Evolutionary conservation across 1,140 invertebrate genomes (phyloP).

Genomic region (Hyles euphorbiae): DNA sequence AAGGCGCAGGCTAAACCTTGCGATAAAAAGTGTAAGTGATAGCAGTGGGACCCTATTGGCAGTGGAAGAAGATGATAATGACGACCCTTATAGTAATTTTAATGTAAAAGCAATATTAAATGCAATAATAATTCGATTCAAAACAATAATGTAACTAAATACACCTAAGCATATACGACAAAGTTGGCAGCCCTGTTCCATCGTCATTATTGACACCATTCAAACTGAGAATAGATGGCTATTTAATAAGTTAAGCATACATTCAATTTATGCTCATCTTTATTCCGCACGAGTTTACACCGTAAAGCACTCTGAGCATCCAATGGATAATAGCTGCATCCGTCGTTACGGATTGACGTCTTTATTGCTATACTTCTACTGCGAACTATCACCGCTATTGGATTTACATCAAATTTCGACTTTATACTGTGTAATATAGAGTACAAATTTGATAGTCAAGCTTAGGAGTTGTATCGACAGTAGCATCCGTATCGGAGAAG

Average conservation of each 20-base stretch:
- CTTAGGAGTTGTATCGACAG: neutral
- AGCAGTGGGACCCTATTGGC: too few relatives aligned
- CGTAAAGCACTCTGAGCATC: conserved; percentile 32
- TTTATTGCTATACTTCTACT: conserved; percentile 32
- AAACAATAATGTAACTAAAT: neutral
- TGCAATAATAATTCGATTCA: too few relatives aligned
- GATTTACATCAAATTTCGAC: neutral
- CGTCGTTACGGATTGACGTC: conserved; percentile 35
- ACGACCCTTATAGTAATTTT: too few relatives aligned
- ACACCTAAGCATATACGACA: too few relatives aligned
- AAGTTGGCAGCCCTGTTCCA: neutral
- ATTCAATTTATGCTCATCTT: conserved; percentile 13
- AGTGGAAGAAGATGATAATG: too few relatives aligned
- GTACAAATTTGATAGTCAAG: conserved; percentile 1
- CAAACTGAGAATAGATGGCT: neutral
- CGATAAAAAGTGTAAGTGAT: too few relatives aligned
- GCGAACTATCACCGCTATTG: conserved; percentile 11
- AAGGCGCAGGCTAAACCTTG: too few relatives aligned
- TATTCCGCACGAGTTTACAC: conserved; percentile 30
- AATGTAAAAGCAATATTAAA: too few relatives aligned
- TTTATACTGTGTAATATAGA: conserved; percentile 2
- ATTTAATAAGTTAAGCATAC: too few relatives aligned
- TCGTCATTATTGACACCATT: conserved; percentile 3
- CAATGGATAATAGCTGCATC: conserved; percentile 35
- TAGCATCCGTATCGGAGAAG: conserved; percentile 6